These are phyloP conservation scores for Donacobius atricapilla DNA, from an alignment of 2,113 vertebrate genomes.

Conservation along the genomic window DNA sequence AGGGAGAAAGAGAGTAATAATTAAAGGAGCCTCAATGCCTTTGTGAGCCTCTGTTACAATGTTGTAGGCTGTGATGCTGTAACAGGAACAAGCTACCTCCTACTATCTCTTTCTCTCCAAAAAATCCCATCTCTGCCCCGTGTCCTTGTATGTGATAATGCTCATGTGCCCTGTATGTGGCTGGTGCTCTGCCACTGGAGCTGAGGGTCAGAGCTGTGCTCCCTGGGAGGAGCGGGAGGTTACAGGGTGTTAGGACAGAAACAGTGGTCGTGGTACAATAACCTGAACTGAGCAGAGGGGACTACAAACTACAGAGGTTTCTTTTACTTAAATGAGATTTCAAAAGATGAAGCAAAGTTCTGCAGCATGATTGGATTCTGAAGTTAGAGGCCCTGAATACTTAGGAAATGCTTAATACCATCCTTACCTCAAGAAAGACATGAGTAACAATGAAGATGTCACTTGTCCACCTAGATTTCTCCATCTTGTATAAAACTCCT, in stretches of 20 bases:
- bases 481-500: not conserved
- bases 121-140: not conserved
- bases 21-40: not conserved
- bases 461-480: not conserved
- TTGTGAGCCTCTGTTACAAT: not conserved
- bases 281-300: not conserved
- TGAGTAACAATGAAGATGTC: not conserved
- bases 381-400: not conserved
- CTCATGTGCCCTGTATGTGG: not conserved
- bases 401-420: not conserved
- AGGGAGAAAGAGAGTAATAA: not conserved
- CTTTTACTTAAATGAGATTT: not conserved
- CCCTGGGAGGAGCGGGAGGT: not conserved
- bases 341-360: not conserved
- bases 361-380: not conserved
- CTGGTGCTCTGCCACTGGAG: not conserved
- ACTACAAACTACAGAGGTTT: not conserved
- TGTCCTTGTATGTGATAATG: not conserved
- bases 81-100: not conserved
- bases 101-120: not conserved
- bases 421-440: not conserved
- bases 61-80: not conserved
- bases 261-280: rapidly evolving
- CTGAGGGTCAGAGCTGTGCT: not conserved
- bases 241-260: not conserved